Conservation (phyloP, 2,888 invertebrate species). For the Eumerus sabulonum region DNA sequence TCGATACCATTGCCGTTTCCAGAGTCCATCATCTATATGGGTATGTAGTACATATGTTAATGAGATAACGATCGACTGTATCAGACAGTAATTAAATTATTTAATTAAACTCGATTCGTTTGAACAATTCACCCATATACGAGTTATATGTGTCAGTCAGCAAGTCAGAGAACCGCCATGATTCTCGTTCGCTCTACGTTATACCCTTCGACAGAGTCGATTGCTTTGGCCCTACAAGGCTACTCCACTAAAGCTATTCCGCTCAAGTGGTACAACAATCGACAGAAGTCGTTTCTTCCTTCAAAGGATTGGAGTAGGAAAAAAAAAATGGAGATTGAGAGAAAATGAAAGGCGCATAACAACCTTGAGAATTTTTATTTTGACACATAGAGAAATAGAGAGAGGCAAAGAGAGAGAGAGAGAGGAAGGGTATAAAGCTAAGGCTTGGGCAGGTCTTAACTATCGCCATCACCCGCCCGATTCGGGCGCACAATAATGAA, state of each 20-base stretch:
- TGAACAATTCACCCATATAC: background rate
- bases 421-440: slow-evolving; percentile 12
- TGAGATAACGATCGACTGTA: background rate
- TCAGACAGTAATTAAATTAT: slow-evolving; percentile 47
- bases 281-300: slow-evolving; percentile 23
- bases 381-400: slow-evolving; percentile 38
- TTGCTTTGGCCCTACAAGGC: slow-evolving; percentile 3
- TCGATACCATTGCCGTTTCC: slow-evolving; percentile 50
- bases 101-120: slow-evolving; percentile 36
- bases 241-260: background rate
- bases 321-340: background rate
- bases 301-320: slow-evolving; percentile 1
- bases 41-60: too few relatives aligned
- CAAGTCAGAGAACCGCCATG: slow-evolving; percentile 8
- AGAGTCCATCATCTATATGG: slow-evolving; percentile 71
- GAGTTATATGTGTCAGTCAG: background rate
- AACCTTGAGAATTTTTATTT: slow-evolving; percentile 60
- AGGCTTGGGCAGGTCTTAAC: slow-evolving; percentile 10
- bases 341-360: slow-evolving; percentile 26
- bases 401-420: slow-evolving; percentile 10
- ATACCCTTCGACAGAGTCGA: background rate
- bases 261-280: slow-evolving; percentile 43
- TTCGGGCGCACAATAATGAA: too few relatives aligned
- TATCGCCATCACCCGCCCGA: too few relatives aligned
- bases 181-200: slow-evolving; percentile 4